Evolutionary conservation across 2,113 vertebrate genomes (phyloP).

Genomic region (Greenwoodochromis staneri): DNA sequence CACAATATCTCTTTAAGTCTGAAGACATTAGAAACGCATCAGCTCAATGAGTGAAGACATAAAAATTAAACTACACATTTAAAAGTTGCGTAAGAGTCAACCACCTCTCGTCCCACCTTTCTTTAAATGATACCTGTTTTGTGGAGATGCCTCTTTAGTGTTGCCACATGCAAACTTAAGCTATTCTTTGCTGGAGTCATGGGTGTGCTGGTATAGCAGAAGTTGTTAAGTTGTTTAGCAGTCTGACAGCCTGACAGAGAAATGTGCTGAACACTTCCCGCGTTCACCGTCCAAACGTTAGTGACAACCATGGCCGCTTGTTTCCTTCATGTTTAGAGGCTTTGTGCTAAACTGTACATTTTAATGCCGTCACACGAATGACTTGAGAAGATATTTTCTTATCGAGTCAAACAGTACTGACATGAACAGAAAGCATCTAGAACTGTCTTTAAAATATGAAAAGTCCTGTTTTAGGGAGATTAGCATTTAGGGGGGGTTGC

Average conservation of each 20-base stretch:
- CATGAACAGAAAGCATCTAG: neutral
- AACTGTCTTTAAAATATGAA: neutral
- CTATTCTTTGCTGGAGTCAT: neutral
- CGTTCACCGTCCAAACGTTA: neutral
- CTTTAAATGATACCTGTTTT: neutral
- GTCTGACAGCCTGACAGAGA: neutral
- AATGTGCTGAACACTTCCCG: neutral
- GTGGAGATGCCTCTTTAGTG: neutral
- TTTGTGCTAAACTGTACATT: neutral
- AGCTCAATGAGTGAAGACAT: neutral
- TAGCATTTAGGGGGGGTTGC: neutral
- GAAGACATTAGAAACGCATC: neutral
- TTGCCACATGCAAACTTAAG: neutral
- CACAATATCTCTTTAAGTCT: neutral
- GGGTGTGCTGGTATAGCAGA: neutral
- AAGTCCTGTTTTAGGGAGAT: neutral
- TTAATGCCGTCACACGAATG: neutral
- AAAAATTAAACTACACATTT: neutral
- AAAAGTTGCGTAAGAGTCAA: neutral
- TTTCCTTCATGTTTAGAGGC: neutral
- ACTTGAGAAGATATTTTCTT: neutral
- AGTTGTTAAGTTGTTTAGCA: neutral
- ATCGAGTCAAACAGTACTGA: neutral
- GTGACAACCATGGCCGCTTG: neutral
- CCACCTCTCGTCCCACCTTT: neutral